Evolutionary conservation across 2,113 vertebrate genomes (phyloP), one percentile per base, ranked within the genome.

Genomic region (Phyllostomus discolor): DNA sequence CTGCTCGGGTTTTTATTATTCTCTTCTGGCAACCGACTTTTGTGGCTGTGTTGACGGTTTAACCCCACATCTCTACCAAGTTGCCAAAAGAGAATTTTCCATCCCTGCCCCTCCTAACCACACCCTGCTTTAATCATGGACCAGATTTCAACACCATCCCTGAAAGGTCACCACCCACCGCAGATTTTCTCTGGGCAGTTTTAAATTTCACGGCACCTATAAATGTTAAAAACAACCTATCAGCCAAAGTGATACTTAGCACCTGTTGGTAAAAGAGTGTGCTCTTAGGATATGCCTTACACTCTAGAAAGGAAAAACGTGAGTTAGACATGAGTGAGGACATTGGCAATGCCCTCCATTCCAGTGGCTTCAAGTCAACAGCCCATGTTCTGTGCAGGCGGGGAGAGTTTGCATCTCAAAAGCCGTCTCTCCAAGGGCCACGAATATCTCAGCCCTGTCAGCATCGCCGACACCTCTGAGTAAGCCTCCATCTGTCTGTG

Each of bases 81-180:
- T 91, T 95, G 92, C 97, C 96, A 98, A 94, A 88, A 92, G 66
- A 96, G 93, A 96, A 97, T 92, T 96, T 96, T 98, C 96, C 91
- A 88, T 97, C 66, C 91, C 78, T 94, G 84, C 41, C 38, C 62
- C 88, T 96, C 86, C 62, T 69, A 92, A 92, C 90, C 97, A 96
- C 96, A 96, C 96, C 96, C 96, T 96, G 78, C 91, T 97, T 97
- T 94, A 96, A 97, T 96, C 91, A 96, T 92, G 94, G 90, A 89
- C 80, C 93, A 95, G 91, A 97, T 98, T 98, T 98, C 97, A 97
- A 95, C 93, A 96, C 91, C 62, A 78, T 87, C 76, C 92, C 72
- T 86, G 54, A 95, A 88, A 95, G 84, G 54, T 90, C 91, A 91
- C 91, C 91, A 91, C 92, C 92, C 80, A 87, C 54, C 66, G 70